Percentiles rank a stretch among this genome's conserved stretches.
These are phyloP conservation scores for Ostrea denselamellosa DNA, from an alignment of 1,140 invertebrate species.

Conservation along the genomic window DNA sequence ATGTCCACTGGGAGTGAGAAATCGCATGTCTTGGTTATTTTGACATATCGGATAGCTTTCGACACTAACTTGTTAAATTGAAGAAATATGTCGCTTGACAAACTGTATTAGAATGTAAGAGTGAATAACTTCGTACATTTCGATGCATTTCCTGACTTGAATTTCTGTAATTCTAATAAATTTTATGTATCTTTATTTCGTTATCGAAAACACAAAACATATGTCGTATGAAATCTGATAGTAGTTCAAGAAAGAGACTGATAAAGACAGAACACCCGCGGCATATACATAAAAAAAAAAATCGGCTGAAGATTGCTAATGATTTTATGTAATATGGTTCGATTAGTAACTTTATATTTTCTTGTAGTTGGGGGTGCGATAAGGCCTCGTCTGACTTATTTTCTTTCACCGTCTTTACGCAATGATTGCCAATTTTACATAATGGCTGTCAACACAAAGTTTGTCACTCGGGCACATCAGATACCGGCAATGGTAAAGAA, in stretches of 20 bases:
- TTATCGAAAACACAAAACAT: background rate
- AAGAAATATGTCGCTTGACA: background rate
- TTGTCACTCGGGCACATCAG: background rate
- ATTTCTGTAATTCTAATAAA: background rate
- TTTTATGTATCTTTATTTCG: background rate
- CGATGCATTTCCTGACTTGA: background rate
- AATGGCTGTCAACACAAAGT: slow-evolving; percentile 28
- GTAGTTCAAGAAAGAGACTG: background rate
- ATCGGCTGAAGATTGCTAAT: background rate
- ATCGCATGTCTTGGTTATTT: background rate
- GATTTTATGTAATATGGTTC: slow-evolving; percentile 8
- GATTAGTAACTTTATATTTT: slow-evolving; percentile 37
- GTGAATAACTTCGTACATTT: background rate
- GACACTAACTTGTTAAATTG: slow-evolving; percentile 34
- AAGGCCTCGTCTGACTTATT: slow-evolving; percentile 3
- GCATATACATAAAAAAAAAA: background rate
- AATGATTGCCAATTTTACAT: slow-evolving; percentile 23
- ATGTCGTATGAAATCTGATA: background rate
- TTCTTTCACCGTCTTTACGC: background rate
- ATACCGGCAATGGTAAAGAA: background rate
- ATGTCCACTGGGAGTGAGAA: background rate
- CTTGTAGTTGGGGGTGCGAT: slow-evolving; percentile 12
- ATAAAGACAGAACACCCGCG: slow-evolving; percentile 1
- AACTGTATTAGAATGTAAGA: background rate
- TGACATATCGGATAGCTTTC: background rate